Percentiles rank a stretch among this genome's conserved stretches.
Conservation (phyloP, 1,140 invertebrate genomes). For the Diorhabda carinulata region DNA sequence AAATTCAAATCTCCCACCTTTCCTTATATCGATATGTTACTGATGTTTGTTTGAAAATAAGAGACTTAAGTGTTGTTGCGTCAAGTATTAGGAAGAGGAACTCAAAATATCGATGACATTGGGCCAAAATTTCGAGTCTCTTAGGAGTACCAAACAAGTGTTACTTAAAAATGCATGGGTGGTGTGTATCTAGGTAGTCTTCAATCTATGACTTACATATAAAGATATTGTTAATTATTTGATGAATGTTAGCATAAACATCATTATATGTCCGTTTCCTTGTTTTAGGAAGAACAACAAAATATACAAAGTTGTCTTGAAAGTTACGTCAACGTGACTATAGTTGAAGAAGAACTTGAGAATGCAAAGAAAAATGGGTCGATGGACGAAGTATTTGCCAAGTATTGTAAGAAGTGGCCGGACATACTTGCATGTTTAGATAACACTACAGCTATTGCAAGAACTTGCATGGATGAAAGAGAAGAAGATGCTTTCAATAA, state of each 20-base stretch:
- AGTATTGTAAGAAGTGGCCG: slow-evolving; percentile 64
- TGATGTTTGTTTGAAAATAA: too few relatives aligned
- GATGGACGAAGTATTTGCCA: slow-evolving; percentile 63
- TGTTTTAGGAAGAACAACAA: slow-evolving; percentile 41
- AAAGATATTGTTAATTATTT: too few relatives aligned
- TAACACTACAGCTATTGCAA: slow-evolving; percentile 56
- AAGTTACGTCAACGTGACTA: slow-evolving; percentile 28
- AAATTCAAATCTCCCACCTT: too few relatives aligned
- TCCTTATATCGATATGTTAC: too few relatives aligned
- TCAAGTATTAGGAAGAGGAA: too few relatives aligned
- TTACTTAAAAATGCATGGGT: too few relatives aligned
- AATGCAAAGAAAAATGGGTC: slow-evolving; percentile 50
- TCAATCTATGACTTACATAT: too few relatives aligned
- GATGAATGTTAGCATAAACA: not conserved
- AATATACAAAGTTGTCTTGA: slow-evolving; percentile 30
- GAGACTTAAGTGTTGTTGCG: too few relatives aligned
- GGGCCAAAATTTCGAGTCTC: too few relatives aligned
- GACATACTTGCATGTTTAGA: slow-evolving; percentile 57
- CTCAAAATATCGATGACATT: too few relatives aligned
- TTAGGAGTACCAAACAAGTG: too few relatives aligned
- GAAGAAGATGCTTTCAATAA: slow-evolving; percentile 58
- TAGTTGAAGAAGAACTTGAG: slow-evolving; percentile 58
- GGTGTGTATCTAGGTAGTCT: too few relatives aligned
- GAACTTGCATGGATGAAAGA: slow-evolving; percentile 59
- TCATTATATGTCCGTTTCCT: not conserved